Base-by-base conservation (phyloP, 23 tunicate species). In the Pegea sp. region DNA sequence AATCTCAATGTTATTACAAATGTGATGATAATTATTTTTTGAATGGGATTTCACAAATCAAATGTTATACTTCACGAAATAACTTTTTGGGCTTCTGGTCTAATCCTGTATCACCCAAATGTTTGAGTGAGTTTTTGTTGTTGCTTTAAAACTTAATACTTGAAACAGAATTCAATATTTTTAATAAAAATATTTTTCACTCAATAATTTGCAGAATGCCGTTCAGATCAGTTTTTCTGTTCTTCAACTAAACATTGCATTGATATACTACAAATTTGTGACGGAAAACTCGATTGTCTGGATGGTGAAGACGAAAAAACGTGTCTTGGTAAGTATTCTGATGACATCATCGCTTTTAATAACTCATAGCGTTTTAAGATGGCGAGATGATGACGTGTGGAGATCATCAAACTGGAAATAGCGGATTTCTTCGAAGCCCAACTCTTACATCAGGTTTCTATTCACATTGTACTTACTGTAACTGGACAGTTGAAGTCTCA, bases 271-370 rank as follows among this genome's bases (percentile, higher is more conserved):
- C 16, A 11, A 38, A 8, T 38, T 11, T 38, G 46, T 16, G 46
- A 38, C 46, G 46, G 46, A 38, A 38, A 38, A 11, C 11, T 11
- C 46, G 46, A 38, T 38, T 38, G 46, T 38, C 16, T 38, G 11
- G 46, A 38, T 38, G 46, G 46, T 8, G 46, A 38, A 38, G 46
- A 38, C 46, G 46, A 38, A 38, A 38, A 38, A 38, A 38, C 16
- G 46, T 38, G 46, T 38, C 46, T 38, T 16, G 46, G 46, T 38
- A 38, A 38, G 16, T 38, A 38, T 38, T 38, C 16, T 38, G 46
- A 11, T 38, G 46, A 38, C 46, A 11, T 8, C 11, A 11, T n/a
- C n/a, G n/a, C n/a, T n/a, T n/a, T n/a, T n/a, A n/a, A n/a, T n/a
- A n/a, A n/a, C n/a, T n/a, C n/a, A n/a, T n/a, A n/a, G n/a, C n/a